These are phyloP conservation scores for Bufo bufo DNA, from an alignment of 2,113 vertebrate species.

Conservation along the genomic window DNA sequence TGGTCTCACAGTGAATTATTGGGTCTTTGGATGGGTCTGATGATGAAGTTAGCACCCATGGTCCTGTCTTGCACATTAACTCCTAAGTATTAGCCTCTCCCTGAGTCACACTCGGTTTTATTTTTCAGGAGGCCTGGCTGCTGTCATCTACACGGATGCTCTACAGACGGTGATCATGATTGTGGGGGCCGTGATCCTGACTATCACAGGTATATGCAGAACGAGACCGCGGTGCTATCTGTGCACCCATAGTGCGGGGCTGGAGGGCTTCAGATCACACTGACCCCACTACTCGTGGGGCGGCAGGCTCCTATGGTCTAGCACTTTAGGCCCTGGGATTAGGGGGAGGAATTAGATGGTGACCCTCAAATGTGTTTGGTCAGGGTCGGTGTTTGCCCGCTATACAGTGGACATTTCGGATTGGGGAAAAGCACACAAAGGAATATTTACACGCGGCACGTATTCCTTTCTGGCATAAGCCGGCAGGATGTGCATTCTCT, in stretches of 20 bases:
- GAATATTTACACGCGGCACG: slow-evolving; percentile 1
- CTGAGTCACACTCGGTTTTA: not conserved
- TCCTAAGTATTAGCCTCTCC: not conserved
- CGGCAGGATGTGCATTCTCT: not conserved
- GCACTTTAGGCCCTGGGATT: no score
- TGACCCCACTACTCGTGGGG: not conserved
- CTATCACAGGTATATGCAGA: slow-evolving; percentile 76
- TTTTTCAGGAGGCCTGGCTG: slow-evolving; percentile 83
- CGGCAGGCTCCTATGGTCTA: no score
- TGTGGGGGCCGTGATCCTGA: slow-evolving; percentile 82
- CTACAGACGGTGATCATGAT: slow-evolving; percentile 90
- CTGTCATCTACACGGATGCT: slow-evolving; percentile 87
- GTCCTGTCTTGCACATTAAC: not conserved
- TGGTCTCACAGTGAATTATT: no score
- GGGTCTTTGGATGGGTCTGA: no score
- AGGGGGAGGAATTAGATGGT: not conserved
- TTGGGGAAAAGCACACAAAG: not conserved
- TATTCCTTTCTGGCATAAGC: not conserved
- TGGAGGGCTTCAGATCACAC: not conserved
- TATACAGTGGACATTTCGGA: slow-evolving; percentile 1
- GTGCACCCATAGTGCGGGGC: no score
- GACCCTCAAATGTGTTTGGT: not conserved
- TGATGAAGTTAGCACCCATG: no score
- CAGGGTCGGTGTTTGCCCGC: not conserved
- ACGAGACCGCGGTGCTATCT: no score